Percentiles rank a stretch among this genome's conserved stretches.
Conservation (phyloP, 2,888 invertebrate species). For the Xylota segnis region DNA sequence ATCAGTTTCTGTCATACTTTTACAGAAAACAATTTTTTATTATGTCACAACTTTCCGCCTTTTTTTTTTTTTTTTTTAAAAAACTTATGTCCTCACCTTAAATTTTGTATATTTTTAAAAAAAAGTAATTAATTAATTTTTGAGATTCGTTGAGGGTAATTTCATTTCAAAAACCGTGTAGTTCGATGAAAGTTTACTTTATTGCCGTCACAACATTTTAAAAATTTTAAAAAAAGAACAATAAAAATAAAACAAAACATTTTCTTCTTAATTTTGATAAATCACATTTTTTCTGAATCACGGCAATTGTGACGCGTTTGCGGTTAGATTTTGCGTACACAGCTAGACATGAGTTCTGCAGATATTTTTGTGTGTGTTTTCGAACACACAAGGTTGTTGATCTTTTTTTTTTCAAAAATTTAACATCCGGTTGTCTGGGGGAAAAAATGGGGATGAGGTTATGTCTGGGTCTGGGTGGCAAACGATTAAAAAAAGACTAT, state of each 20-base stretch:
- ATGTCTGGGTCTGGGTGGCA: background rate
- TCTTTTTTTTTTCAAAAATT: background rate
- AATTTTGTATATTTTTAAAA: background rate
- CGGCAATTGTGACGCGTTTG: constrained; percentile 1
- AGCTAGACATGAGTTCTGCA: constrained; percentile 2
- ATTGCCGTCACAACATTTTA: background rate
- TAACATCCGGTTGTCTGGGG: background rate
- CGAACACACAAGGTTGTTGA: background rate
- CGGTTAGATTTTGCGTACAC: constrained; percentile 4
- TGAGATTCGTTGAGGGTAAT: background rate
- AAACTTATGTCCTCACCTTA: background rate
- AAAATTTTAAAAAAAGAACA: background rate
- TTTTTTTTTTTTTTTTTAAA: background rate
- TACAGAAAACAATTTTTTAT: background rate
- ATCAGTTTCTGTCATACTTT: too few species aligned
- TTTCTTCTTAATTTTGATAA: background rate
- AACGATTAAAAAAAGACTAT: too few species aligned
- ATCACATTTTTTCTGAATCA: constrained; percentile 1
- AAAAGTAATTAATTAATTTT: background rate
- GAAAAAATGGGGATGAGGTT: background rate
- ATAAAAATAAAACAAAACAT: background rate
- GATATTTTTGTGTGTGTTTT: background rate
- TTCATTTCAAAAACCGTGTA: background rate
- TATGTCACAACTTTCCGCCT: background rate
- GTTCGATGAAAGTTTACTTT: constrained; percentile 2